Base-by-base conservation (phyloP, 2,797 vertebrate species). In the Smutsia temminckii region DNA sequence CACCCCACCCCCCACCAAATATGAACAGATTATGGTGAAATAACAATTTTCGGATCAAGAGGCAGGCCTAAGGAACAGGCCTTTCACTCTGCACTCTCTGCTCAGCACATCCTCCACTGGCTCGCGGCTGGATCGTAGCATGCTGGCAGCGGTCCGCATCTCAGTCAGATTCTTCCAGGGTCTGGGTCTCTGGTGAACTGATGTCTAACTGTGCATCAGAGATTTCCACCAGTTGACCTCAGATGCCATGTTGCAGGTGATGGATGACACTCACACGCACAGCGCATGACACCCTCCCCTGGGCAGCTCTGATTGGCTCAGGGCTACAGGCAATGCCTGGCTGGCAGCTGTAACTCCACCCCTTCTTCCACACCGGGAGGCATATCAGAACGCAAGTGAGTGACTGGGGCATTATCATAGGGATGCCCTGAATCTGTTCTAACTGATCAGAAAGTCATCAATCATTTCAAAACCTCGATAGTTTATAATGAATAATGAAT, bases 401-500 rank as follows among this genome's bases (percentile, higher is more conserved):
- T 51, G 64, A 64, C 42, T 23, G 20, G 46, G 63, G 17, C 16
- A 37, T 71, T 53, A 16, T 64, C 89, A 59, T 14, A 61, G n/a
- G 77, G 34, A 49, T 25, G 12, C 49, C 16, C 0, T 18, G 37
- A 77, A 6, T 90, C 81, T 91, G 57, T 68, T 61, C 69, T 79
- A 61, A 80, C 49, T 34, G 69, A 84, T 71, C 12, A 85, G 66
- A 86, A 81, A 55, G 68, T 63, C 69, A 53, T 72, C 68, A 79
- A 27, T 90, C 64, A 72, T 83, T 59, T 71, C 66, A 92, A 89
- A 93, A 68, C 34, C 83, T 84, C 78, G 6, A 13, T 3, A 27
- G 59, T 86, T 68, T 74, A n/a, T 91, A 77, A 75, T 68, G 55
- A 59, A 63, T 53, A 92, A 61, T 42, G 23, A 77, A 74, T 94